Evolutionary conservation across 2,113 vertebrate species (phyloP).

Genomic region (Oreocharis arfaki): DNA sequence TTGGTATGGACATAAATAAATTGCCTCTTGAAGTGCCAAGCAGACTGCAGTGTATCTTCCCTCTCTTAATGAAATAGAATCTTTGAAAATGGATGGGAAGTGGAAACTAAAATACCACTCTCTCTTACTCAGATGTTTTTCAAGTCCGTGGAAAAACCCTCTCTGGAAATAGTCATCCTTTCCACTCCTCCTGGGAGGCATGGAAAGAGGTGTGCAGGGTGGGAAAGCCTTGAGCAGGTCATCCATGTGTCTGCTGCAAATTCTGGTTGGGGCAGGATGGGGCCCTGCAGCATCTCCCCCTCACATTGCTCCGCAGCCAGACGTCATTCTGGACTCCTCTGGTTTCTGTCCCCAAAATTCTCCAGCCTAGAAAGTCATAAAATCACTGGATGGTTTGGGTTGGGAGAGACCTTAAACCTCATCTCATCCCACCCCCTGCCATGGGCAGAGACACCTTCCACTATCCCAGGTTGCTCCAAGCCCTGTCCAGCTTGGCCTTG

Average conservation of each 20-base stretch:
- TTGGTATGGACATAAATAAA: not conserved
- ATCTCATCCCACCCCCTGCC: too few species aligned
- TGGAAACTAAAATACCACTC: not conserved
- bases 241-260: not conserved
- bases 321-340: rapidly evolving
- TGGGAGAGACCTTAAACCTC: not conserved
- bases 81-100: not conserved
- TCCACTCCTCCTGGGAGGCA: not conserved
- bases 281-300: not conserved
- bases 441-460: not conserved
- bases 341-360: rapidly evolving
- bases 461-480: rapidly evolving
- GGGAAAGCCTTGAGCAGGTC: not conserved
- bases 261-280: not conserved
- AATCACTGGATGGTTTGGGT: not conserved
- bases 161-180: not conserved
- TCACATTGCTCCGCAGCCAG: not conserved
- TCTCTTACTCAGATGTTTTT: not conserved
- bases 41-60: not conserved
- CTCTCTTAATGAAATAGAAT: not conserved
- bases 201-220: not conserved
- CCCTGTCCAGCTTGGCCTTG: rapidly evolving
- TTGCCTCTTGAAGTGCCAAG: not conserved
- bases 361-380: not conserved
- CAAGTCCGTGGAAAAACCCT: not conserved